Evolutionary conservation across 1,140 invertebrate genomes (phyloP), one percentile per base, ranked within the genome.

Genomic region (Wasmannia auropunctata): DNA sequence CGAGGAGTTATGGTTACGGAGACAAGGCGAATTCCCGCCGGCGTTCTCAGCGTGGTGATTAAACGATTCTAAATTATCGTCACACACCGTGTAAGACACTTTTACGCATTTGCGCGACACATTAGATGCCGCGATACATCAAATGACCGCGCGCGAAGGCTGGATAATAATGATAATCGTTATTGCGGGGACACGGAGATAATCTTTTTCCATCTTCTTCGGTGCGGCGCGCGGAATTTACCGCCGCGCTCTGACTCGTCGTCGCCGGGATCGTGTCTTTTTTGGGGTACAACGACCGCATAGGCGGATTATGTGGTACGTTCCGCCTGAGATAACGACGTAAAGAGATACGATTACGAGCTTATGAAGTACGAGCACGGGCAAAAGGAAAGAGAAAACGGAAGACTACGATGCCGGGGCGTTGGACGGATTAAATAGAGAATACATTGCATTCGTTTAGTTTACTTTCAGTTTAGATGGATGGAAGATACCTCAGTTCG

Each of bases 311-410:
- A 80, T 46, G 76, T 11, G 62, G 16, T 54, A 25, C 63, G 77
- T 80, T 80, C 77, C 77, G 77, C 77, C 77, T 80, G 77, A 80
- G 77, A 80, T 80, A 80, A 80, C 63, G 22, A 80, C 34, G 77
- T 80, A 80, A 80, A 80, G 77, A 80, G 77, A 80, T 69, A 80
- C 77, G 77, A 69, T 80, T 80, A 80, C 77, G 76, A 80, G 76
- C 76, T 80, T 80, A 80, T 67, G 62, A 80, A 67, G 76, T 67
- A 80, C 76, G 63, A 43, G 63, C 46, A 34, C 19, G 22, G 46
- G 22, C 49, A 51, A 49, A 69, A 79, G 60, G n/a, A 51, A 60
- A 51, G 76, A 31, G 22, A 62, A 22, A 69, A 69, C 22, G 77
- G 46, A 69, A 56, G 43, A 67, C 43, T 19, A 19, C 10, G 62